phyloP scores from a whole-genome alignment of 1,140 invertebrate species.

The Protaetia brevitarsis region DNA sequence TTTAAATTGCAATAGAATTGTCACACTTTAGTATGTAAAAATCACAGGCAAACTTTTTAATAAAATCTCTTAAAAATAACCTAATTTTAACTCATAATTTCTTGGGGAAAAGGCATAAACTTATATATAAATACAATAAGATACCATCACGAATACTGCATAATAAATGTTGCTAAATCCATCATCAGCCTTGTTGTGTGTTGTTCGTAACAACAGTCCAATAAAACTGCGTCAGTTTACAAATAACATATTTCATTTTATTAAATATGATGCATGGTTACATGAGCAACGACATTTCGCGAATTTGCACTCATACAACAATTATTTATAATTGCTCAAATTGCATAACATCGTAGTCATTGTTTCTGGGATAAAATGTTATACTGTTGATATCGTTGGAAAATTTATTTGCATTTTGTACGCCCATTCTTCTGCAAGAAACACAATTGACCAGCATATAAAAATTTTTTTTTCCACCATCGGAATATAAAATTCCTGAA shows the following conservation, averaged over 20 bases:
- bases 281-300: neutral
- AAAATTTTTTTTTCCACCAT: neutral
- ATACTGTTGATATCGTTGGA: neutral
- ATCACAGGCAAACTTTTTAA: no score
- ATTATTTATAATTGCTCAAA: neutral
- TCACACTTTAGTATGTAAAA: no score
- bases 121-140: no score
- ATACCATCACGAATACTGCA: no score
- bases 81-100: no score
- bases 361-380: neutral
- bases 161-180: no score
- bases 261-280: neutral
- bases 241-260: neutral
- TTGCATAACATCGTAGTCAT: neutral
- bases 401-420: neutral
- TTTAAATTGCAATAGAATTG: no score
- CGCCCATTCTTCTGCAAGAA: neutral
- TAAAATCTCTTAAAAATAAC: no score
- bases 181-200: no score
- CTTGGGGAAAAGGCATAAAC: no score
- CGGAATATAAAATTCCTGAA: neutral
- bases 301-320: neutral
- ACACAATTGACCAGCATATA: neutral
- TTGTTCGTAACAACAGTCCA: neutral
- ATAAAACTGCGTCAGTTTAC: neutral